These are phyloP conservation scores for Sylvicapra grimmia DNA, from an alignment of 2,113 vertebrate species.

Conservation along the genomic window DNA sequence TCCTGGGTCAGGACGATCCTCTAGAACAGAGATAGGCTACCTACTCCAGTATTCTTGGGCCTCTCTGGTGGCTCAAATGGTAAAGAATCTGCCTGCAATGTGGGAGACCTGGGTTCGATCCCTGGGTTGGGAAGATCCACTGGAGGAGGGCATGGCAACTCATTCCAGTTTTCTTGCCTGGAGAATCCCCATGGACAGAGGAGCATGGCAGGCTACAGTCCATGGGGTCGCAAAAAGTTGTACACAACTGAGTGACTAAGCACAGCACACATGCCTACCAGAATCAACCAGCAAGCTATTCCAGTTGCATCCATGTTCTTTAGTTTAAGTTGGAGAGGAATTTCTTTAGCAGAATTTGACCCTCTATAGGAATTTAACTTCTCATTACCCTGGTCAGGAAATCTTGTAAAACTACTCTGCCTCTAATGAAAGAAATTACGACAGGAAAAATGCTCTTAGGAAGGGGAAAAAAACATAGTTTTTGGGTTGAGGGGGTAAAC, in stretches of 20 bases:
- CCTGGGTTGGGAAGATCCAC: not conserved
- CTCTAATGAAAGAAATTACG: not conserved
- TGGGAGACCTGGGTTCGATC: fast-evolving
- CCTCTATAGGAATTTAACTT: not conserved
- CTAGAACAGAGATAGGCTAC: not conserved
- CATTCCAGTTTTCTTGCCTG: not conserved
- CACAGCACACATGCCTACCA: not conserved
- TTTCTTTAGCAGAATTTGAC: not conserved
- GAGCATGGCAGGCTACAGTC: fast-evolving
- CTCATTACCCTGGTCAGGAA: not conserved
- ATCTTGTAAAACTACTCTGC: not conserved
- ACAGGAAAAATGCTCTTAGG: not conserved
- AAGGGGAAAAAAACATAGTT: not conserved
- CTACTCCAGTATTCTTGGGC: not conserved
- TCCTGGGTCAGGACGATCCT: not conserved
- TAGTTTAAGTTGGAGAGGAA: not conserved
- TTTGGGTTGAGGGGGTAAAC: not conserved
- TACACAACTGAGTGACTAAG: not conserved
- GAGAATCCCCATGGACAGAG: not conserved
- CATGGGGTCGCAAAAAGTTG: fast-evolving
- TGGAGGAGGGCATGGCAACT: not conserved
- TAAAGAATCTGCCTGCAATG: not conserved
- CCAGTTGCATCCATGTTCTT: not conserved
- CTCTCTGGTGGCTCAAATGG: not conserved
- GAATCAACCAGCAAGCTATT: not conserved